Evolutionary conservation across 1,140 invertebrate species (phyloP), one percentile per base, ranked within the genome.

Genomic region (Charaxes varanes): DNA sequence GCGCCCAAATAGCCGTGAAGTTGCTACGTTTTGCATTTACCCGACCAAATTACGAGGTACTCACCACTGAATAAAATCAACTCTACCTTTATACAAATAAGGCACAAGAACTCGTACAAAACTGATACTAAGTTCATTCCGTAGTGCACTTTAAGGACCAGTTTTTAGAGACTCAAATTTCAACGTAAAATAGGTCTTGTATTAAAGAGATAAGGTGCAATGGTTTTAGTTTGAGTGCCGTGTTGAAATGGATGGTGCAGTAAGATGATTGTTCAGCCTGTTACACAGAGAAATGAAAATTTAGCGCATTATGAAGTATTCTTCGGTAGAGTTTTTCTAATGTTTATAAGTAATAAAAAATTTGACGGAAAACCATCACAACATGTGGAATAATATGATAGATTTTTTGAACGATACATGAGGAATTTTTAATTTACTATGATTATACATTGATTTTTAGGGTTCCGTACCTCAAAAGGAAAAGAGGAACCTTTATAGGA

Each of bases 281-380:
- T 64, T 70, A 62, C 53, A 43, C 68, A 45, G 46, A 57, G 46
- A 68, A 65, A 76, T 76, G 68, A 65, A 76, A 76, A 69, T 54
- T 64, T 24, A 32, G 53, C 41, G 47, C 41, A 58, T 63, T 57
- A 66, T 43, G 54, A 46, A 42, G 50, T 53, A 30, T 43, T 56
- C 31, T 24, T 37, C 40, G 12, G 27, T 36, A 50, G 40, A 52
- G 36, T 33, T 46, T 34, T 23, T 34, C 38, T 30, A 31, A 17
- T 26, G n/a, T 11, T 2, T 7, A 4, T 15, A 23, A 1, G n/a
- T 23, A n/a, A 23, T 22, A 22, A 22, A 22, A 22, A n/a, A 2
- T n/a, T 7, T n/a, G 6, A 22, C 8, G 6, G 3, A 19, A 22
- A 8, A 2, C 6, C 8, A 2, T 2, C 8, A 22, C 2, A 8